Evolutionary conservation across 2,113 vertebrate genomes (phyloP), one percentile per base, ranked within the genome.

Genomic region (Lanius collurio): DNA sequence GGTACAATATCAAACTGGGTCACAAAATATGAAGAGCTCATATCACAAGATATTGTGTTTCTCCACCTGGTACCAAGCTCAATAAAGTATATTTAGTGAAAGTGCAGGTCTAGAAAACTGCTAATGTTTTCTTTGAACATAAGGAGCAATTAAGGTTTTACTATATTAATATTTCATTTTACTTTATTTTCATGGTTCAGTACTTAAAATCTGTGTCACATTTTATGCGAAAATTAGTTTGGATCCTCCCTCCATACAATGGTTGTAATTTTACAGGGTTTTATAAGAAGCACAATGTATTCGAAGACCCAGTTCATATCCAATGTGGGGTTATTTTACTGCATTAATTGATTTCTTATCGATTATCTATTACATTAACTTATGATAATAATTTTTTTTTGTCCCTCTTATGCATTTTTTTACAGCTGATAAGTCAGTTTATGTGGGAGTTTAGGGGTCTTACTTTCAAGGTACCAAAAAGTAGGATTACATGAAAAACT

Each of bases 251-350:
- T 67, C 11, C 21, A 24, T 50, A 31, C 0, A 12, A 7, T n/a
- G 5, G 15, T 31, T 37, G 17, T 46, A 6, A 39, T 11, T 2
- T 44, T 81, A 26, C 0, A 2, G 2, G 0, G 1, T 19, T 27
- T 63, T 75, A n/a, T 39, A n/a, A 46, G 59, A 31, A 65, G 15
- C 0, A 22, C 52, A 91, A 78, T 1, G 7, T 35, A 21, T 83
- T 86, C 67, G 19, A 65, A 57, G 31, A 41, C 12, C 8, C 2
- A 55, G 5, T n/a, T 71, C 6, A 35, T 64, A 81, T 42, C 9
- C 27, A 69, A 2, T 9, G 10, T 42, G 2, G 3, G 13, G 6
- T 27, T 71, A 16, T 69, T 70, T 91, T 59, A 21, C 9, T 68
- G 3, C 30, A 68, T 71, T 41, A 62, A 57, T 23, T 73, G 2